These are phyloP conservation scores for Neomicropteryx cornuta DNA, from an alignment of 1,140 invertebrate genomes.

Conservation along the genomic window DNA sequence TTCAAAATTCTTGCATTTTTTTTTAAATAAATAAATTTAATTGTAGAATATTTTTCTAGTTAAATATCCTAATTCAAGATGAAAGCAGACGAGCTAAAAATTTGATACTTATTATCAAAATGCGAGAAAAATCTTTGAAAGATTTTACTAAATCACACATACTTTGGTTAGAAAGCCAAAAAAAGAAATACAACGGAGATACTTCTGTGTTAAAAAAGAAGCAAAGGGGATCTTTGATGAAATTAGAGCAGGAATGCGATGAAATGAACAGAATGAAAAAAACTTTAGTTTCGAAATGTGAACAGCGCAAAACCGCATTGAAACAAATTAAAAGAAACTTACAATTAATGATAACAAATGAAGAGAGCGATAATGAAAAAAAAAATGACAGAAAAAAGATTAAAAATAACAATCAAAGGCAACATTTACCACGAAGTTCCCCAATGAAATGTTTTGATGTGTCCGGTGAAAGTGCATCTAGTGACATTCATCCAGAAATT, in stretches of 20 bases:
- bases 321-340: slow-evolving; percentile 34
- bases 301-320: slow-evolving; percentile 29
- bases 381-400: too few relatives aligned
- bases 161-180: slow-evolving; percentile 32
- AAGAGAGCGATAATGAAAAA: too few relatives aligned
- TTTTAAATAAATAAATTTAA: too few relatives aligned
- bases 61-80: slow-evolving; percentile 35
- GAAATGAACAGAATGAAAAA: slow-evolving; percentile 37
- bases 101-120: slow-evolving; percentile 31
- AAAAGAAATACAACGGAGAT: slow-evolving; percentile 32
- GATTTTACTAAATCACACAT: slow-evolving; percentile 35
- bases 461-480: too few relatives aligned
- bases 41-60: slow-evolving; percentile 28
- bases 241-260: slow-evolving; percentile 33
- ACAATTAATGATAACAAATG: slow-evolving; percentile 21
- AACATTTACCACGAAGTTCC: too few relatives aligned
- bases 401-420: too few relatives aligned
- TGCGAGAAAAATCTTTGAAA: slow-evolving; percentile 35
- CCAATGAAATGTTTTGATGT: too few relatives aligned
- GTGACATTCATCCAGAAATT: too few relatives aligned
- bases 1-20: too few relatives aligned
- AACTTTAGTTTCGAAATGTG: slow-evolving; percentile 26
- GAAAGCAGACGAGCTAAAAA: slow-evolving; percentile 34
- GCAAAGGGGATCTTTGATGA: slow-evolving; percentile 31
- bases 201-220: slow-evolving; percentile 34